phyloP scores from a whole-genome alignment of 2,888 invertebrate species.

The Pammene aurita region DNA sequence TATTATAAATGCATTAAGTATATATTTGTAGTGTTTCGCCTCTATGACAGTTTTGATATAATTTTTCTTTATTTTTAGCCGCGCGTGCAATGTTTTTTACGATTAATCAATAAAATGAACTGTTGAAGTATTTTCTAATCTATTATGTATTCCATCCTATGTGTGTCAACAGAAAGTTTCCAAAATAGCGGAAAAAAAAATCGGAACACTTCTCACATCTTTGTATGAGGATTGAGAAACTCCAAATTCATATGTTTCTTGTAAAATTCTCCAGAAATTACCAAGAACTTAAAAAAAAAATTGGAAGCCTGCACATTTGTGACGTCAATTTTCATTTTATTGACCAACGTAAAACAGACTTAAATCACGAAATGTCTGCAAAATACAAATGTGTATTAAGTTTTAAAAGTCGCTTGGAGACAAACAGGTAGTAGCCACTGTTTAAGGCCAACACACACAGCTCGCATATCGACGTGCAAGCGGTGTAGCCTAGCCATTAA shows the following conservation, averaged over 20 bases:
- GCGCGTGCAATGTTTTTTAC: neutral
- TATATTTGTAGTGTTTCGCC: constrained; percentile 30
- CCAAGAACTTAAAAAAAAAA: too few relatives aligned
- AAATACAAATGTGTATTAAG: neutral
- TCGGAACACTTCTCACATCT: too few relatives aligned
- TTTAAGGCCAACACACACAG: neutral
- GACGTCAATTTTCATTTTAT: constrained; percentile 2
- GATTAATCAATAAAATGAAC: constrained; percentile 7
- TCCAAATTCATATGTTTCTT: too few relatives aligned
- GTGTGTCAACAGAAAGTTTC: too few relatives aligned
- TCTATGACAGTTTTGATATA: constrained; percentile 22
- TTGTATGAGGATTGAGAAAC: too few relatives aligned
- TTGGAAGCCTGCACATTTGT: neutral
- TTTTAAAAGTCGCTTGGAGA: constrained; percentile 4
- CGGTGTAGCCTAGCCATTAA: too few relatives aligned
- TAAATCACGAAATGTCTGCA: neutral
- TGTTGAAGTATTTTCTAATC: neutral
- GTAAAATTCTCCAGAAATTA: too few relatives aligned
- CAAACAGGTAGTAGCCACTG: constrained; percentile 13
- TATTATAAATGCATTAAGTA: constrained; percentile 23
- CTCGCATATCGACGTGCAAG: too few relatives aligned
- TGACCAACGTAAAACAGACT: constrained; percentile 1
- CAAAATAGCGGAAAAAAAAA: too few relatives aligned
- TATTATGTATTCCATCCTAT: neutral
- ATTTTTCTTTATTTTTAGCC: neutral